Evolutionary conservation across 1,140 invertebrate genomes (phyloP).

Genomic region (Polyergus mexicanus): DNA sequence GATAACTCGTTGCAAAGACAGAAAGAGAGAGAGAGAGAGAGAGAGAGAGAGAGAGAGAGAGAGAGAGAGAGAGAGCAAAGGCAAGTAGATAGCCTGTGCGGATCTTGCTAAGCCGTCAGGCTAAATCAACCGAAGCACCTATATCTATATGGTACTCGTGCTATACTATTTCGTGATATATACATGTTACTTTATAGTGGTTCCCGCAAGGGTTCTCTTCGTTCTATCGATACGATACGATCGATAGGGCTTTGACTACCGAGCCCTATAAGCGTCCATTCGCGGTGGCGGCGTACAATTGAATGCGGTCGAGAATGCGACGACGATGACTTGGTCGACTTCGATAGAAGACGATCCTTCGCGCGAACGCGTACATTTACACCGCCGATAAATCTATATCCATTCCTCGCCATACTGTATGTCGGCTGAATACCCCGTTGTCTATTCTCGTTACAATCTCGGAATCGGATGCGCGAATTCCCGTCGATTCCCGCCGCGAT

Average conservation of each 20-base stretch:
- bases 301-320: slow-evolving; percentile 48
- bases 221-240: slow-evolving; percentile 49
- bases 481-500: slow-evolving; percentile 11
- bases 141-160: no score
- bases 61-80: not conserved
- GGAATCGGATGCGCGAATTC: slow-evolving; percentile 46
- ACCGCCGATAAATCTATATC: slow-evolving; percentile 50
- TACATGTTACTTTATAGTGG: slow-evolving; percentile 49
- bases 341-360: slow-evolving; percentile 12
- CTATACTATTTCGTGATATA: slow-evolving; percentile 58
- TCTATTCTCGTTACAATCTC: slow-evolving; percentile 43
- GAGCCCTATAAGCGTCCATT: slow-evolving; percentile 36
- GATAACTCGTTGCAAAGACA: slow-evolving; percentile 30
- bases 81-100: slow-evolving; percentile 19
- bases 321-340: slow-evolving; percentile 30
- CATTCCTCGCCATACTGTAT: not conserved
- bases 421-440: slow-evolving; percentile 20
- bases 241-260: slow-evolving; percentile 13
- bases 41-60: not conserved
- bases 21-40: not conserved
- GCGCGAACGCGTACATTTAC: slow-evolving; percentile 30
- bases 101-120: slow-evolving; percentile 61
- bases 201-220: slow-evolving; percentile 48
- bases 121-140: slow-evolving; percentile 51
- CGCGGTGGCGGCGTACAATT: slow-evolving; percentile 38